phyloP scores from a whole-genome alignment of 2,113 vertebrate genomes.

The Nothoprocta perdicaria region DNA sequence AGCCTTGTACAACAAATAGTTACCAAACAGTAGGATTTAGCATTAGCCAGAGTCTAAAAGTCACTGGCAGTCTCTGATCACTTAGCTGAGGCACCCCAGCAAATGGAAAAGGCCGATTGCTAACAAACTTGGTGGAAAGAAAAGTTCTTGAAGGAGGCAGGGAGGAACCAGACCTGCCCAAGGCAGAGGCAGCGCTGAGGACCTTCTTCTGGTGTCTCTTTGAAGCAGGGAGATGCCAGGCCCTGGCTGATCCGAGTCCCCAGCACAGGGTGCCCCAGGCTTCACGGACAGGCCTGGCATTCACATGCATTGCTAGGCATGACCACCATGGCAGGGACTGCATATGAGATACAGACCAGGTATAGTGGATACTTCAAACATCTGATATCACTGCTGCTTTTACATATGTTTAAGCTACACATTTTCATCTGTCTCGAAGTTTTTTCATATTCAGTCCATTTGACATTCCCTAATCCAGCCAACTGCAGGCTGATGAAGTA shows the following conservation, averaged over 20 bases:
- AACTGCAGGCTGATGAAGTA: background rate
- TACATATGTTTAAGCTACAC: conserved; percentile 14
- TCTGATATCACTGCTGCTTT: background rate
- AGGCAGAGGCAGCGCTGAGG: background rate
- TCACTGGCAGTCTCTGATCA: background rate
- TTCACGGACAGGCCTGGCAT: background rate
- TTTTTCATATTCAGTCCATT: background rate
- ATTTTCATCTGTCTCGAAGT: background rate
- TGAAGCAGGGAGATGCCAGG: conserved; percentile 9
- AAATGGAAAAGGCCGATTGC: background rate
- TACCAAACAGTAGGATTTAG: background rate
- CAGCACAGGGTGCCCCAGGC: background rate
- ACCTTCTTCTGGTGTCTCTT: background rate
- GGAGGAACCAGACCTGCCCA: background rate
- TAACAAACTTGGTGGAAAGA: background rate
- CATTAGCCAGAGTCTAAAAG: background rate
- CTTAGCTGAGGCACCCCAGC: background rate
- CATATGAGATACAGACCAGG: background rate
- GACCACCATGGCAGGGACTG: background rate
- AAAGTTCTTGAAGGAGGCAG: background rate
- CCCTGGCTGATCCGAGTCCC: background rate
- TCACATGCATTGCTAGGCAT: background rate
- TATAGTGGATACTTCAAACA: background rate
- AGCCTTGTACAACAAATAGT: background rate
- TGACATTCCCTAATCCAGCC: background rate